A percentile compares a stretch with the other conserved stretches of the same genome.
These are phyloP conservation scores for Anoplius nigerrimus DNA, from an alignment of 2,888 invertebrate genomes.

Conservation along the genomic window DNA sequence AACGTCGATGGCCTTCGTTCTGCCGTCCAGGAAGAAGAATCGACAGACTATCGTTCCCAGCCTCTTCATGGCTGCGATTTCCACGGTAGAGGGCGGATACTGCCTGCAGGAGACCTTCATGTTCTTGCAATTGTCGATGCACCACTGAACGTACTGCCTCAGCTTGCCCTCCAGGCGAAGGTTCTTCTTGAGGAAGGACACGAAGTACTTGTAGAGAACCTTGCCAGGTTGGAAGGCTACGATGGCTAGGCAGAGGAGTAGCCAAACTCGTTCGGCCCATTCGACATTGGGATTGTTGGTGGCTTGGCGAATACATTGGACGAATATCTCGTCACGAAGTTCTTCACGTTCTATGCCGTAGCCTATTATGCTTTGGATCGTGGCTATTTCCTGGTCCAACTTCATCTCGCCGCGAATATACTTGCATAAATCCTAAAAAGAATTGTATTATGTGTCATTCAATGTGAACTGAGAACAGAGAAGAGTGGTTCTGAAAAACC, in stretches of 20 bases:
- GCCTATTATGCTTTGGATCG: constrained; percentile 89
- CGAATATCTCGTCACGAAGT: constrained; percentile 92
- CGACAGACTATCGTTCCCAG: constrained; percentile 94
- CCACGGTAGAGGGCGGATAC: constrained; percentile 92
- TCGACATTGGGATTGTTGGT: constrained; percentile 92
- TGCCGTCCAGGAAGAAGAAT: constrained; percentile 95
- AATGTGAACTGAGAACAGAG: too few species aligned
- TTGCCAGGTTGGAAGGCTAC: constrained; percentile 95
- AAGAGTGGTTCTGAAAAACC: too few species aligned
- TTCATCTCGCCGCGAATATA: constrained; percentile 93
- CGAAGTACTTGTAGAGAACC: constrained; percentile 86
- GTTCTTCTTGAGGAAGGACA: constrained; percentile 85
- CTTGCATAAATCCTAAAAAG: constrained; percentile 88
- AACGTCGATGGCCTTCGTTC: constrained; percentile 96
- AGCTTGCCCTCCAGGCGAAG: constrained; percentile 80
- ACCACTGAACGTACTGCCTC: constrained; percentile 94
- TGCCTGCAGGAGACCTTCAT: constrained; percentile 88
- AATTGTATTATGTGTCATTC: too few species aligned
- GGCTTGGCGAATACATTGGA: constrained; percentile 91
- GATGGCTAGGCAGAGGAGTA: constrained; percentile 90
- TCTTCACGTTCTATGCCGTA: constrained; percentile 94
- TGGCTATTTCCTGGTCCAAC: constrained; percentile 86
- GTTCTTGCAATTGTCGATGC: constrained; percentile 93
- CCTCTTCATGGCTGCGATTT: constrained; percentile 94
- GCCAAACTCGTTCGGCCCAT: constrained; percentile 91